Base-by-base conservation (phyloP, 2,113 vertebrate genomes). In the Malurus cyaneus region DNA sequence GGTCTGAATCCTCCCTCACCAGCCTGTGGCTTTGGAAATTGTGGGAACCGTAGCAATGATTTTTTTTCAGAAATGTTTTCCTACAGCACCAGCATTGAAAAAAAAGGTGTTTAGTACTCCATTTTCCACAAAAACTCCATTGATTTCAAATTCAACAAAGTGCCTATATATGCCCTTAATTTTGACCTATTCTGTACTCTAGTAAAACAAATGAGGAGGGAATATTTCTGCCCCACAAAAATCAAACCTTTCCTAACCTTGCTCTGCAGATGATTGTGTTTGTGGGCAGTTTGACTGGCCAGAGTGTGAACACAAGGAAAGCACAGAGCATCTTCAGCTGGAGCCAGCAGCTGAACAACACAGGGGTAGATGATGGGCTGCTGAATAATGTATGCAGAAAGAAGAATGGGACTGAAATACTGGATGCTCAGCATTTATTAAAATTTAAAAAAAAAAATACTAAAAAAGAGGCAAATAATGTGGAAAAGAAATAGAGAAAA, bases 101-200 rank as follows among this genome's bases (percentile, higher is more conserved):
- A 60, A 34, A 72, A 2, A 34, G 2, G 0, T 8, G 6, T 11
- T 17, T 23, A 31, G 44, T 18, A 50, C 6, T 62, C 18, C 39
- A 2, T 52, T 80, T 92, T 47, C 29, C n/a, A 83, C 29, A 77
- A 88, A 91, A 72, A 1, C 6, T 66, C 62, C 32, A 60, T 0
- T 77, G 59, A 80, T 69, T 80, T 78, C 26, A 79, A 7, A 36
- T 56, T 67, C 29, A 60, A 66, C 8, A 53, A 74, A 81, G 52
- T 39, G 13, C 36, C 56, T n/a, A 19, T 0, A 0, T 5, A 31
- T 15, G 23, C 25, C 83, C 57, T 62, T 61, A 59, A 66, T 62
- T 67, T 66, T 64, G 57, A 32, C 19, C 36, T 60, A 5, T 60
- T 60, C 34, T 72, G 26, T 53, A 44, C 24, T 16, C 8, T 25